A percentile compares a stretch with the other conserved stretches of the same genome.
These are phyloP conservation scores for Manis crassicaudata DNA, from an alignment of 2,797 vertebrate species.

Conservation along the genomic window DNA sequence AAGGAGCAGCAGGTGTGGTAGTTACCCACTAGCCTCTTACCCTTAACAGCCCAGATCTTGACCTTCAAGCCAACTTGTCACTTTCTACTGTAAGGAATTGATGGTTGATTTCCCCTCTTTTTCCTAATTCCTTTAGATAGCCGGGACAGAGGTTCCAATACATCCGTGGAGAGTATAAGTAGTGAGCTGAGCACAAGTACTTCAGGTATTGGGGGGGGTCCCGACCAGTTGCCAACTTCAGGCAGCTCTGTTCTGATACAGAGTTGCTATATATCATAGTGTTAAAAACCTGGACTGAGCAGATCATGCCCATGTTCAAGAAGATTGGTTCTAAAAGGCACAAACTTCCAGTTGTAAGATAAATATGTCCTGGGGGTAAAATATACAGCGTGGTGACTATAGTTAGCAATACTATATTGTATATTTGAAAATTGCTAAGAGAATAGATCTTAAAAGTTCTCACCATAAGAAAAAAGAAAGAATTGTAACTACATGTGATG, in stretches of 20 bases:
- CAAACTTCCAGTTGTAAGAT: neutral
- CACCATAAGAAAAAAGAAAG: neutral
- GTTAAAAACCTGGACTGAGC: neutral
- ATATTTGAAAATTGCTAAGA: neutral
- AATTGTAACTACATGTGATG: neutral
- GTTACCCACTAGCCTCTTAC: neutral
- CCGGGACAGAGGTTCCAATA: slow-evolving; percentile 82
- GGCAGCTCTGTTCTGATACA: neutral
- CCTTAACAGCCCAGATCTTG: neutral
- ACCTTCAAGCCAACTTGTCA: neutral
- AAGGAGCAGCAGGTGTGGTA: neutral
- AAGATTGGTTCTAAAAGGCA: neutral
- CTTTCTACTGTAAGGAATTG: neutral
- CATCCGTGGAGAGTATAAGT: slow-evolving; percentile 88
- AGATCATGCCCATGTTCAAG: neutral
- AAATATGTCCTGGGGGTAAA: neutral
- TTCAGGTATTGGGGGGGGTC: slow-evolving; percentile 87
- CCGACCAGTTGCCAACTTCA: neutral
- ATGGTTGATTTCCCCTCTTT: slow-evolving; percentile 47
- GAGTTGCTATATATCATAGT: neutral
- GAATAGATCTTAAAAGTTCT: neutral
- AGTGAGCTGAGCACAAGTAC: slow-evolving; percentile 92
- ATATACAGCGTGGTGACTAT: neutral
- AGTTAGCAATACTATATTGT: neutral
- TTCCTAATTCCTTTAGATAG: slow-evolving; percentile 77